These are phyloP conservation scores for Nomada goodeniana DNA, from an alignment of 2,888 invertebrate genomes.

Conservation along the genomic window DNA sequence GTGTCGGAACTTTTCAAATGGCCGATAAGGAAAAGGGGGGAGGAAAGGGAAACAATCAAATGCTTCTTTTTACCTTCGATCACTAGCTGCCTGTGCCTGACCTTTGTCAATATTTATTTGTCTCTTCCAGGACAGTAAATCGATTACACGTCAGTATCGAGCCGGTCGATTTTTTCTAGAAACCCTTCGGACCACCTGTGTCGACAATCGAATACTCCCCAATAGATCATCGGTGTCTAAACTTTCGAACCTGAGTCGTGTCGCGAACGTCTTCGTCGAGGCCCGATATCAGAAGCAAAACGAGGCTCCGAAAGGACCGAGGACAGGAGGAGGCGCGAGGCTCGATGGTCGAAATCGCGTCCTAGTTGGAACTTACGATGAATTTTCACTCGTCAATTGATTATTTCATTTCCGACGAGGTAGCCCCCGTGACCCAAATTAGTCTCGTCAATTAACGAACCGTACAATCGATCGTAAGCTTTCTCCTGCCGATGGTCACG, in stretches of 20 bases:
- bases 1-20: not conserved
- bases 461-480: conserved; percentile 32
- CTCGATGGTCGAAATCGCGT: conserved; percentile 57
- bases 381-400: conserved; percentile 70
- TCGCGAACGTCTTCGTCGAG: conserved; percentile 11
- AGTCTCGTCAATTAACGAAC: conserved; percentile 65
- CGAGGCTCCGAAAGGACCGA: conserved; percentile 12
- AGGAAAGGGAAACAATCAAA: conserved; percentile 38
- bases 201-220: conserved; percentile 50
- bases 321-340: conserved; percentile 31
- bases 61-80: conserved; percentile 50
- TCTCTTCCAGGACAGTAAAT: conserved; percentile 52
- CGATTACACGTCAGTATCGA: conserved; percentile 33
- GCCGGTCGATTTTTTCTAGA: conserved; percentile 29
- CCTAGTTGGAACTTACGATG: conserved; percentile 30
- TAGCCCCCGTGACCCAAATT: conserved; percentile 56
- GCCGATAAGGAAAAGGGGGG: not conserved
- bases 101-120: conserved; percentile 71
- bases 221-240: conserved; percentile 5
- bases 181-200: conserved; percentile 50
- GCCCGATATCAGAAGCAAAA: not conserved
- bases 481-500: not conserved
- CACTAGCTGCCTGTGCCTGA: conserved; percentile 81
- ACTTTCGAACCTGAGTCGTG: not conserved
- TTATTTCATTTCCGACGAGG: conserved; percentile 65